Conservation (phyloP, 2,888 invertebrate species). For the Drosophila subsilvestris region DNA sequence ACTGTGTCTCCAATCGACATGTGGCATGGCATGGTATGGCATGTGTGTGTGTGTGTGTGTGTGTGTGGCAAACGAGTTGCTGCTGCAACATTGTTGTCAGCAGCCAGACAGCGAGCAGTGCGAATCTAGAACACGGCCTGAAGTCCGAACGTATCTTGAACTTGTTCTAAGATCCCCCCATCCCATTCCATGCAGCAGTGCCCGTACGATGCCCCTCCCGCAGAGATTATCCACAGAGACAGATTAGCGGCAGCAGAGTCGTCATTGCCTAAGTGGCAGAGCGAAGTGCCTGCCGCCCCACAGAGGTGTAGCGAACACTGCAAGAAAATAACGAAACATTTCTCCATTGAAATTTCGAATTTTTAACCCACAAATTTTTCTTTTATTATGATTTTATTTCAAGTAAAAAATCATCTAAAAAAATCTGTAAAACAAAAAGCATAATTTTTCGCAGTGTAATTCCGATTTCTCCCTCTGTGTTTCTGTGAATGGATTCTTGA, state of each 20-base stretch:
- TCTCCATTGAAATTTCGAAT: no score
- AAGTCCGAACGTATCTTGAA: conserved; percentile 39
- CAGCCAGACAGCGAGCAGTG: neutral
- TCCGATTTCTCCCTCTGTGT: neutral
- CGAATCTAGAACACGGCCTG: conserved; percentile 64
- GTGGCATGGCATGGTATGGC: neutral
- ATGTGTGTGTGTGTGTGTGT: neutral
- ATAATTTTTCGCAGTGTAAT: neutral
- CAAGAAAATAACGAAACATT: neutral
- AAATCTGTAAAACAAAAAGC: neutral
- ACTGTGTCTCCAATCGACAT: conserved; percentile 33
- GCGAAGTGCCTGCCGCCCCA: conserved; percentile 1
- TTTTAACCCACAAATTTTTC: no score
- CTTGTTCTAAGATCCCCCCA: conserved; percentile 38
- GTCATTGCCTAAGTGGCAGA: conserved; percentile 19
- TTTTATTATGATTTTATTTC: no score
- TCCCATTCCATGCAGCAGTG: conserved; percentile 22
- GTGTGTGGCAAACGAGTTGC: conserved; percentile 57
- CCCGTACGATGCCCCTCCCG: neutral
- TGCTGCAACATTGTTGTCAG: conserved; percentile 70
- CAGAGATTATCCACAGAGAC: conserved; percentile 26
- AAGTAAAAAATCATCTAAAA: neutral
- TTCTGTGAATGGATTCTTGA: neutral
- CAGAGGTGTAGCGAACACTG: neutral
- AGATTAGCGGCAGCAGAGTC: conserved; percentile 24